phyloP scores from a whole-genome alignment of 2,797 vertebrate species.

The Amblyopsis hoosieri region DNA sequence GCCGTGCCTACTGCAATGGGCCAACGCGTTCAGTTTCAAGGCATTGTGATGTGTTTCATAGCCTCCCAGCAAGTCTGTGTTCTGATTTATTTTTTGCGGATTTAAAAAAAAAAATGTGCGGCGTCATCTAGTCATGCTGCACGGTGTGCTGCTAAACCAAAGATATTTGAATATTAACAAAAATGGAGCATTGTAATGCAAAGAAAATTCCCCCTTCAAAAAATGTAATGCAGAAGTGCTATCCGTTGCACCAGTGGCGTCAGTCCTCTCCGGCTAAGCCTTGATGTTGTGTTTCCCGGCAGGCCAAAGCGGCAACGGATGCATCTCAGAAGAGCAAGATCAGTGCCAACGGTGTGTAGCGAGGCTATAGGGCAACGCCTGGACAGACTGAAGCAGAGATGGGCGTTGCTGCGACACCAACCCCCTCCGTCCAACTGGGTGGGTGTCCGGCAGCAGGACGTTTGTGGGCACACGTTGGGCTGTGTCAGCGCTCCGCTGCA shows the following conservation, averaged over 20 bases:
- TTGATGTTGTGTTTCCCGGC: slow-evolving; percentile 22
- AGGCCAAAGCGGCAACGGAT: slow-evolving; percentile 80
- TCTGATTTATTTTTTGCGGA: too few relatives aligned
- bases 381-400: slow-evolving; percentile 13
- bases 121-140: too few relatives aligned
- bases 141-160: too few relatives aligned
- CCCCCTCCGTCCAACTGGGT: neutral
- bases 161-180: too few relatives aligned
- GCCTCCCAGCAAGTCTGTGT: too few relatives aligned
- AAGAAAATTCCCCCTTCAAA: too few relatives aligned
- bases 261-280: too few relatives aligned
- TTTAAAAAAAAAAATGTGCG: too few relatives aligned
- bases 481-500: slow-evolving; percentile 9
- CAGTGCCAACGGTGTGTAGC: slow-evolving; percentile 78
- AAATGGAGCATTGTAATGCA: too few relatives aligned
- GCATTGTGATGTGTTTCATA: too few relatives aligned
- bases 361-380: slow-evolving; percentile 18
- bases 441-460: neutral
- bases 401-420: neutral
- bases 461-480: neutral
- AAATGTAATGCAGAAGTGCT: too few relatives aligned
- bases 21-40: neutral
- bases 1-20: neutral
- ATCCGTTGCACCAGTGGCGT: too few relatives aligned
- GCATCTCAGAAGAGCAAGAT: slow-evolving; percentile 79